Percentiles rank a stretch among this genome's conserved stretches.
phyloP scores from a whole-genome alignment of 2,113 vertebrate genomes.

The Noctilio leporinus region DNA sequence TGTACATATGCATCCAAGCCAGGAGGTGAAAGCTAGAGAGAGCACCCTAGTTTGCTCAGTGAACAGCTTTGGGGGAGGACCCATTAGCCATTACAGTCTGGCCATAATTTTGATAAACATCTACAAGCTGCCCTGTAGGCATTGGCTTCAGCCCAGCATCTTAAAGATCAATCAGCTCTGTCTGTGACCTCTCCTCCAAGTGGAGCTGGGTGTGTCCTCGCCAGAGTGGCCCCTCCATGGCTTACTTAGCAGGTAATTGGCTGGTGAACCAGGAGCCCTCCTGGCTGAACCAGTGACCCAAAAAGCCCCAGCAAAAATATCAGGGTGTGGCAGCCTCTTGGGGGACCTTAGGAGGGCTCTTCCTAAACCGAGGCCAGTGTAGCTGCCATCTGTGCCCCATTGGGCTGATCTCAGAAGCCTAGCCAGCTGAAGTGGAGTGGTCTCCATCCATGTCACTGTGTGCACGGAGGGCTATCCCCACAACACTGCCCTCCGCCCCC shows the following conservation, averaged over 20 bases:
- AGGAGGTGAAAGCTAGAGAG: not conserved
- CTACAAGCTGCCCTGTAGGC: fast-evolving
- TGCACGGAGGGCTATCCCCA: not conserved
- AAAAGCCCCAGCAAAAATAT: not conserved
- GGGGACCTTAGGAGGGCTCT: not conserved
- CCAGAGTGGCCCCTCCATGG: conserved; percentile 88
- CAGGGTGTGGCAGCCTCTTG: not conserved
- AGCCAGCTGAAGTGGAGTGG: too few relatives aligned
- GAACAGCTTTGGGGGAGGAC: not conserved
- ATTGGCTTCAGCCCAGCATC: not conserved
- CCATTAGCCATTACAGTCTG: not conserved
- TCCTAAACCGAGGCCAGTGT: not conserved
- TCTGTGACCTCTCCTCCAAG: not conserved
- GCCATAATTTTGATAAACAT: not conserved
- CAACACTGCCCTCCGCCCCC: fast-evolving
- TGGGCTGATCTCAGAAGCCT: too few relatives aligned
- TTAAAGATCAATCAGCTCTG: fast-evolving
- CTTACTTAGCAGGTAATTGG: conserved; percentile 88
- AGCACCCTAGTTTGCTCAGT: not conserved
- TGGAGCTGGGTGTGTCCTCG: conserved; percentile 69
- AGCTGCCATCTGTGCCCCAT: not conserved
- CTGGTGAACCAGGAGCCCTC: conserved; percentile 82
- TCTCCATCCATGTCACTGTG: not conserved
- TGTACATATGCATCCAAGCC: fast-evolving
- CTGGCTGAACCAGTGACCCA: not conserved